Evolutionary conservation across 2,113 vertebrate genomes (phyloP), one percentile per base, ranked within the genome.

Genomic region (Etheostoma spectabile): DNA sequence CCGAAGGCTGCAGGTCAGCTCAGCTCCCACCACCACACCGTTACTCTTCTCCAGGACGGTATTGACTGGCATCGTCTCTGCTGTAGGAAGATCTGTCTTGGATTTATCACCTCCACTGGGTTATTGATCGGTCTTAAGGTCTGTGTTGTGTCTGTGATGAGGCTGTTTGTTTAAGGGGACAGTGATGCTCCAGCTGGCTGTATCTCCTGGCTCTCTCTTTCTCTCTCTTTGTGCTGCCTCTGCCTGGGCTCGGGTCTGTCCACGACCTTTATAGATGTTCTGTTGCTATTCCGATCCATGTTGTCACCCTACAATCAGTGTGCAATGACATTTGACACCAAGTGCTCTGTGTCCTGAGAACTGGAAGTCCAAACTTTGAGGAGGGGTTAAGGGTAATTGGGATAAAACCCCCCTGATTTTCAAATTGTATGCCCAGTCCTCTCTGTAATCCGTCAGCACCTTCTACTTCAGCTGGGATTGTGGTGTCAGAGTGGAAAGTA

Each of bases 1-100:
- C 0, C 88, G 89, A 11, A 98, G 82, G 0, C 60, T 93, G 76
- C 96, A 97, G 93, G 86, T 91, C 88, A 97, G 94, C 68, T 95
- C 92, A 0, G 95, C 93, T 6, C 91, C 86, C 14, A 95, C 90
- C 94, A 96, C 89, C 46, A 30, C 69, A 0, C 94, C 94, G 1
- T 89, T 85, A 5, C 85, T 48, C 80, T 95, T 95, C 84, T 95
- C 92, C 85, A 96, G 42, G 21, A 94, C 66, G 5, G 91, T 94
- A 46, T 94, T 92, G 72, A 95, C 33, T 5, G 92, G 94, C 95
- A 95, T 96, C 71, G 67, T 93, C 11, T 75, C 77, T 46, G 76
- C 16, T 80, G 22, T 10, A 8, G 14, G 13, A 27, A 14, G 53
- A 11, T 45, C n/a, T 69, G 22, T 72, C n/a, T n/a, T n/a, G n/a